phyloP scores from a whole-genome alignment of 1,140 invertebrate genomes.

The Procambarus virginalis region DNA sequence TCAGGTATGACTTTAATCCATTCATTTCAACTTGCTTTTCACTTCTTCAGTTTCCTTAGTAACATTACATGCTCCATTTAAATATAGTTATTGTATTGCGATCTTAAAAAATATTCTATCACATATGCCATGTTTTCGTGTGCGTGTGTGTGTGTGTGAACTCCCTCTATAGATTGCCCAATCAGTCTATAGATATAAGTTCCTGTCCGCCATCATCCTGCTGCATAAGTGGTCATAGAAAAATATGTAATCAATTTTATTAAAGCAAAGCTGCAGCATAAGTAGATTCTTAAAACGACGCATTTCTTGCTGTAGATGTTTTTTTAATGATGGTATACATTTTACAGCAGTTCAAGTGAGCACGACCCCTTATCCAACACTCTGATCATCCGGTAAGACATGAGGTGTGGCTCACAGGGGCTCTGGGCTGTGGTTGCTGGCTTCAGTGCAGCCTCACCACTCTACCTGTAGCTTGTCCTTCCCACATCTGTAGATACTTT shows the following conservation, averaged over 20 bases:
- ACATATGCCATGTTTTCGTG: background rate
- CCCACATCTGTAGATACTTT: background rate
- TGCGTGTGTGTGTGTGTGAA: background rate
- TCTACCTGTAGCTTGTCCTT: background rate
- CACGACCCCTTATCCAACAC: conserved; percentile 57
- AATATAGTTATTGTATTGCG: background rate
- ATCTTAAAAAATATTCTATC: background rate
- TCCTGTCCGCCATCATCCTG: background rate
- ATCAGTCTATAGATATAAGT: background rate
- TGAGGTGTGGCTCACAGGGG: conserved; percentile 2
- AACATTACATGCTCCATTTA: background rate
- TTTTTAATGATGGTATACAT: conserved; percentile 30
- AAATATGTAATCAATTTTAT: background rate
- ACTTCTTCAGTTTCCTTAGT: background rate
- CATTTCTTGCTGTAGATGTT: background rate
- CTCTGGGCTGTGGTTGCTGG: background rate
- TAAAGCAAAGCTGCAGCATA: background rate
- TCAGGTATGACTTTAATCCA: conserved; percentile 78
- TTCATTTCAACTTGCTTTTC: background rate
- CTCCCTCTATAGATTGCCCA: background rate
- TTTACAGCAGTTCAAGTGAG: conserved; percentile 55
- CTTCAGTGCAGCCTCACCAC: background rate
- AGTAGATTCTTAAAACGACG: background rate
- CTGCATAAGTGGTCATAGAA: conserved; percentile 8
- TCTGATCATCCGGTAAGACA: conserved; percentile 58